Percentiles rank a stretch among this genome's conserved stretches.
Conservation (phyloP, 2,888 invertebrate genomes). For the Plusia festucae region DNA sequence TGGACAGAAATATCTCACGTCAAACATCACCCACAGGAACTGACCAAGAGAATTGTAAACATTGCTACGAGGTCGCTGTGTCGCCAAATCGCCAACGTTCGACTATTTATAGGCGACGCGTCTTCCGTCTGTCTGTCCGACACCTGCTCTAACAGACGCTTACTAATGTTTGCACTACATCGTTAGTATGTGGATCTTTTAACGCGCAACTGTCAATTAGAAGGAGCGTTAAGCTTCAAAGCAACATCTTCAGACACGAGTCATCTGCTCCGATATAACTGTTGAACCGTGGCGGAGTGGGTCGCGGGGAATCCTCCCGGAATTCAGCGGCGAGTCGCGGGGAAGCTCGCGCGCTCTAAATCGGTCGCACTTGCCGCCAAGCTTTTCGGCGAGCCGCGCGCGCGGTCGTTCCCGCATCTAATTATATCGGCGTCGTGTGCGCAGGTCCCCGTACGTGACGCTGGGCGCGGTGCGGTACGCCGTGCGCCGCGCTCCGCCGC, state of each 20-base stretch:
- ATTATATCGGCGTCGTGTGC: slow-evolving; percentile 73
- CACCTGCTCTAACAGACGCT: slow-evolving; percentile 77
- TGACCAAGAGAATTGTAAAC: slow-evolving; percentile 81
- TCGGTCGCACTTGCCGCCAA: slow-evolving; percentile 85
- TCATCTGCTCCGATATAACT: slow-evolving; percentile 80
- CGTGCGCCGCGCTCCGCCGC: slow-evolving; percentile 91
- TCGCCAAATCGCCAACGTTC: slow-evolving; percentile 83
- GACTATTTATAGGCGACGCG: slow-evolving; percentile 82
- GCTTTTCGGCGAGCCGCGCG: slow-evolving; percentile 81
- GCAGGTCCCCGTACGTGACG: slow-evolving; percentile 90
- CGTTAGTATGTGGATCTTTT: slow-evolving; percentile 57
- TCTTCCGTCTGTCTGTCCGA: slow-evolving; percentile 86
- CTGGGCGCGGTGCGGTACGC: slow-evolving; percentile 93
- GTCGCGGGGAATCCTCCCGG: slow-evolving; percentile 87
- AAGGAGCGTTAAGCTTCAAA: slow-evolving; percentile 63
- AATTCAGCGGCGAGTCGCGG: slow-evolving; percentile 81
- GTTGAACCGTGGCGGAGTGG: slow-evolving; percentile 76
- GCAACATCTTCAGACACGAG: slow-evolving; percentile 66
- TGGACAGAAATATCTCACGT: slow-evolving; percentile 29
- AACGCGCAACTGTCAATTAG: slow-evolving; percentile 58
- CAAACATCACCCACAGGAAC: slow-evolving; percentile 63
- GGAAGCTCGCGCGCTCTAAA: slow-evolving; percentile 84
- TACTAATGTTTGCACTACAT: slow-evolving; percentile 63
- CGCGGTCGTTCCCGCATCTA: slow-evolving; percentile 61
- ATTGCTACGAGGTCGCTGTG: slow-evolving; percentile 83